Base-by-base conservation (phyloP, 2,113 vertebrate genomes). In the Xenopus borealis region DNA sequence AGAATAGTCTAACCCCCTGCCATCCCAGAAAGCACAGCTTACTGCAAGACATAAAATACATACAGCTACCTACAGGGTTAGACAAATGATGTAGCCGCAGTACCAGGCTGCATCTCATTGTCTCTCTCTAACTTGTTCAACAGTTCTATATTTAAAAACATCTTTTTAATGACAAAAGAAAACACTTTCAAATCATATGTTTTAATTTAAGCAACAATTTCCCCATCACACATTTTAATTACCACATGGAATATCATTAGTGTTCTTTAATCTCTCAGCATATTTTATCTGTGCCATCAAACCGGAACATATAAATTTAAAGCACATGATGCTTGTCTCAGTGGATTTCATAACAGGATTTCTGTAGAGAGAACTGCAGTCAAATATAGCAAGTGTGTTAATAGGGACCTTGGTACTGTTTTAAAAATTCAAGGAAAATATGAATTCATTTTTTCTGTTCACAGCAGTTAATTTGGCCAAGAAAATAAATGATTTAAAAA, bases 401-500 rank as follows among this genome's bases (percentile, higher is more conserved):
- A 83, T 80, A 78, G 58, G 87, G 84, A 87, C 23, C 23, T 2
- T 80, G 72, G 1, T 73, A 84, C 87, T 86, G 80, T 82, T 83
- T 85, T 85, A 83, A 80, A 78, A 33, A 62, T 84, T 81, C 80
- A 55, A 78, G 69, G 82, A 80, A 85, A 83, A 69, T 62, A 79
- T 83, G 84, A 72, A 83, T 79, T 86, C 66, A n/a, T 82, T 83
- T 82, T 73, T 84, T 78, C 61, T 71, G 87, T 91, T 89, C 84
- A 88, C 83, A 80, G 82, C 72, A 86, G 83, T 91, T 87, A 88
- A 86, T 90, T 80, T 85, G 80, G 76, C 81, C 89, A 84, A 82
- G 79, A 86, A 87, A 89, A 83, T 65, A 82, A 85, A 77, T 78
- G 61, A 68, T 90, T 90, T 87, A 89, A 91, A 85, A 82, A 87